phyloP scores from a whole-genome alignment of 2,888 invertebrate genomes.

The Scrobipalpa costella region DNA sequence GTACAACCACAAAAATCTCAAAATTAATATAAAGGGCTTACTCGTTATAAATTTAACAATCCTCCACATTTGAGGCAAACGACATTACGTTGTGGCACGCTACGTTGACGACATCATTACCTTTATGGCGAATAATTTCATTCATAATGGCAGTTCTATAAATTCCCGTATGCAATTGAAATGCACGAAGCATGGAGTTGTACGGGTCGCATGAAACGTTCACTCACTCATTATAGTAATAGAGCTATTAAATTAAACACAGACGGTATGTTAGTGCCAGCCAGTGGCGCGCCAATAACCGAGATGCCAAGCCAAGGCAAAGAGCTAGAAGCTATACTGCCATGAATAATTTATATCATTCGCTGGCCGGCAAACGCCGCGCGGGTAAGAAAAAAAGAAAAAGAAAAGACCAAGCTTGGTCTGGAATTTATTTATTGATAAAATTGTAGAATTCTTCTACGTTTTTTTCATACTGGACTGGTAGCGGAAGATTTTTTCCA shows the following conservation, averaged over 20 bases:
- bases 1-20: no score
- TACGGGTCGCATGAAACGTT: conserved; percentile 48
- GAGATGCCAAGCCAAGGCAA: conserved; percentile 48
- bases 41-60: background rate
- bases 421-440: conserved; percentile 20
- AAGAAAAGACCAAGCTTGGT: no score
- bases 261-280: conserved; percentile 41
- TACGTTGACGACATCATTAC: conserved; percentile 18
- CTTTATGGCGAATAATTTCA: conserved; percentile 27
- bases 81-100: conserved; percentile 26
- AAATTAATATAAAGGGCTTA: background rate
- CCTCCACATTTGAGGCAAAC: conserved; percentile 10
- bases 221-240: conserved; percentile 59
- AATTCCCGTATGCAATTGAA: conserved; percentile 29
- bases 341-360: conserved; percentile 52
- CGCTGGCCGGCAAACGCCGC: conserved; percentile 27
- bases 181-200: conserved; percentile 42
- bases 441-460: background rate
- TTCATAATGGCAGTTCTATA: conserved; percentile 26
- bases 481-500: no score
- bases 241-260: conserved; percentile 57
- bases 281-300: conserved; percentile 48
- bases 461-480: background rate
- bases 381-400: conserved; percentile 16
- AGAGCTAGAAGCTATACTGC: conserved; percentile 45